Conservation (phyloP, 2,797 vertebrate species). For the Lateolabrax maculatus region DNA sequence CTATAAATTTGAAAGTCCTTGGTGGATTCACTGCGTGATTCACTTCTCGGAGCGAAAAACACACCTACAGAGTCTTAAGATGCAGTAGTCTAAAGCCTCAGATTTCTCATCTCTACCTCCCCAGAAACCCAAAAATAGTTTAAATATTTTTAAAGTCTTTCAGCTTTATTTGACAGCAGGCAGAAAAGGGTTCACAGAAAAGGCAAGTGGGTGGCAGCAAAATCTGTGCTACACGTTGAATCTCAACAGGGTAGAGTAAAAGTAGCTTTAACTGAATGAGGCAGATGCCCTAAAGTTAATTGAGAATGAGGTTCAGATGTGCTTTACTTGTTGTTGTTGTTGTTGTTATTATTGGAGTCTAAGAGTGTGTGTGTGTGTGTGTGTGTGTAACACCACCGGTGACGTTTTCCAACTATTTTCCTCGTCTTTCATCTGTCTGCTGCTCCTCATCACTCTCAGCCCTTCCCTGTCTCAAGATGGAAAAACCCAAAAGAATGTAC, state of each 20-base stretch:
- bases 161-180: slow-evolving; percentile 39
- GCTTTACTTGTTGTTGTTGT: too few species aligned
- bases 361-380: too few species aligned
- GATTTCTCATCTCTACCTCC: slow-evolving; percentile 36
- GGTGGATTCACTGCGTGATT: slow-evolving; percentile 34
- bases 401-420: slow-evolving; percentile 24
- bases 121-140: slow-evolving; percentile 48
- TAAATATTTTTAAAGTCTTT: slow-evolving; percentile 52
- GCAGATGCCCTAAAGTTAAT: neutral
- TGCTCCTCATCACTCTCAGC: slow-evolving; percentile 1
- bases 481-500: slow-evolving; percentile 19
- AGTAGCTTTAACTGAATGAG: neutral
- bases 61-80: slow-evolving; percentile 36
- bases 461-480: slow-evolving; percentile 19
- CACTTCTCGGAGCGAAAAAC: slow-evolving; percentile 28
- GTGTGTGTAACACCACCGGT: neutral
- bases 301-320: neutral
- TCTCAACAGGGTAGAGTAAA: neutral
- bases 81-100: slow-evolving; percentile 27
- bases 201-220: slow-evolving; percentile 26
- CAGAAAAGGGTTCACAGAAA: slow-evolving; percentile 16
- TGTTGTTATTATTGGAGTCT: neutral
- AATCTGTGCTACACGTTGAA: slow-evolving; percentile 9
- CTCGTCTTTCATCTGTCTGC: slow-evolving; percentile 20
- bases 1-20: slow-evolving; percentile 17